Base-by-base conservation (phyloP, 1,140 invertebrate genomes). In the Macrocentrus cingulum region DNA sequence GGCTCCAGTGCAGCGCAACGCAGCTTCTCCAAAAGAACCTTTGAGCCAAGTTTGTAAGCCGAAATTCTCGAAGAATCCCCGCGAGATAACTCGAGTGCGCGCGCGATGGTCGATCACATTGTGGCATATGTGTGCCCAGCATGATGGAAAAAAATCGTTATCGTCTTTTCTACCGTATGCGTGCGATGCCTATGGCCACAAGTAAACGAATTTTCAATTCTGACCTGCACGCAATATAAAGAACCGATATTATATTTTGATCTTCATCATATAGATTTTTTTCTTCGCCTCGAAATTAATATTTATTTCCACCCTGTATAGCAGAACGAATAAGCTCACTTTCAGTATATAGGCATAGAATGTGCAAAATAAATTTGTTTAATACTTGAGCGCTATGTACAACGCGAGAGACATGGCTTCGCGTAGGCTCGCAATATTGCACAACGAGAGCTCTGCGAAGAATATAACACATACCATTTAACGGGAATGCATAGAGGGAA, bases 121-220 rank as follows among this genome's bases (percentile, higher is more conserved):
- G 34, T 8, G 22, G 32, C 32, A 19, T 19, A 32, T 16, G 25
- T 20, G 34, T 19, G 36, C 20, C 32, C 49, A 36, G 32, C 49
- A 51, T 52, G 19, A 37, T 13, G 20, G n/a, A 23, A 52, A 19
- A 52, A 9, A 41, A 52, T 52, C n/a, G 50, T 52, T 41, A 52
- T 52, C 50, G 19, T 15, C 23, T 22, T 37, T 4, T 36, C 41
- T 37, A 19, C 39, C 3, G 7, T 20, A 32, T 20, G 11, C 2
- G 36, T 9, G 13, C 25, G 11, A 11, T 19, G 18, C 41, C 16
- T 44, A 7, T 2, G 49, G 49, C 32, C 34, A 51, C 23, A 8
- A 22, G 4, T 8, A 51, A 51, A 51, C n/a, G n/a, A n/a, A 51
- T 37, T 51, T 51, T 51, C 49, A 51, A 51, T 51, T 51, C 49